Percentiles rank a stretch among this genome's conserved stretches.
Conservation (phyloP, 2,888 invertebrate genomes). For the Caenorhabditis japonica region DNA sequence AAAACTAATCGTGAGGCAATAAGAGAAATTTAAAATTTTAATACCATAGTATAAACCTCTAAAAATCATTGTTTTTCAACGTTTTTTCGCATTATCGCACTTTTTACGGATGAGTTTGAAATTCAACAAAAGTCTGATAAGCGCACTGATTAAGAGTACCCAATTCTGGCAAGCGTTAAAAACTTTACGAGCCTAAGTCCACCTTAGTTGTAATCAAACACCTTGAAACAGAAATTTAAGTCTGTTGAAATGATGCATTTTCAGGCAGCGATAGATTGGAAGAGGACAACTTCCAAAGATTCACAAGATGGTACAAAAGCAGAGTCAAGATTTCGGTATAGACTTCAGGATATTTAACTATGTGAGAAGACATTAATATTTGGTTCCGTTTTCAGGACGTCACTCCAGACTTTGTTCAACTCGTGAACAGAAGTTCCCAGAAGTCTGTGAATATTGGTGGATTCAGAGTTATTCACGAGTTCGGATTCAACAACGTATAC, state of each 20-base stretch:
- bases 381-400: constrained; percentile 33
- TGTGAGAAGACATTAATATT: not conserved
- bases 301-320: constrained; percentile 55
- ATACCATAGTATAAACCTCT: too few species aligned
- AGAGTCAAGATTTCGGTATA: constrained; percentile 46
- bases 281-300: constrained; percentile 50
- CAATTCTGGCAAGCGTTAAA: not conserved
- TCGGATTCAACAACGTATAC: constrained; percentile 35
- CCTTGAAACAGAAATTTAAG: not conserved
- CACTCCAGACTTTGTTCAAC: constrained; percentile 35
- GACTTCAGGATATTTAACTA: too few species aligned
- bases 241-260: not conserved
- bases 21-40: too few species aligned
- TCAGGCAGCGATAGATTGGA: constrained; percentile 34
- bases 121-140: too few species aligned
- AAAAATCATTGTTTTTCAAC: too few species aligned
- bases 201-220: not conserved
- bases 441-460: constrained; percentile 33
- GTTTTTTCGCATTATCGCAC: too few species aligned
- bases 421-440: constrained; percentile 49
- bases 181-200: not conserved
- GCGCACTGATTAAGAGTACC: not conserved
- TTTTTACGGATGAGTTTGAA: too few species aligned
- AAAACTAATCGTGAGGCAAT: too few species aligned
- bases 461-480: constrained; percentile 43